A percentile compares a stretch with the other conserved stretches of the same genome.
Evolutionary conservation across 2,113 vertebrate genomes (phyloP).

Genomic region (Recurvirostra avosetta): DNA sequence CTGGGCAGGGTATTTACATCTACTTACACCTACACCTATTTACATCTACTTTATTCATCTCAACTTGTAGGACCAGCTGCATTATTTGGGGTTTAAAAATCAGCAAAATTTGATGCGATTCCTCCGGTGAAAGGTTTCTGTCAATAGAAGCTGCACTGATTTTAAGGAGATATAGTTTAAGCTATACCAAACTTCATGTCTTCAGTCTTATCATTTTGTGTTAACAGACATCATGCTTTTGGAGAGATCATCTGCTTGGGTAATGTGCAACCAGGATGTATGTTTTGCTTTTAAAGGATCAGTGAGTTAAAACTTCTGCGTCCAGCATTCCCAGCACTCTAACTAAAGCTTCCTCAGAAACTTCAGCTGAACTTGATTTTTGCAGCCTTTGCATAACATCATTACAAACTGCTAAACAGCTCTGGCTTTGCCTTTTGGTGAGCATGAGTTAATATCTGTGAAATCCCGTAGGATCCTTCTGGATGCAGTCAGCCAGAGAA

Average conservation of each 20-base stretch:
- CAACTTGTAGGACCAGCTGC: background rate
- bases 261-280: background rate
- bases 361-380: background rate
- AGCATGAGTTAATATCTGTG: background rate
- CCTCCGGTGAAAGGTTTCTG: background rate
- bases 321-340: background rate
- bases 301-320: background rate
- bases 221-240: background rate
- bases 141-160: background rate
- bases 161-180: background rate
- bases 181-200: background rate
- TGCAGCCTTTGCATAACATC: background rate
- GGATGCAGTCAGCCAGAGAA: background rate
- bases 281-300: background rate
- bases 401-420: background rate
- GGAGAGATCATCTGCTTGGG: background rate
- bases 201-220: background rate
- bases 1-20: background rate
- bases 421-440: background rate
- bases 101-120: background rate
- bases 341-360: background rate
- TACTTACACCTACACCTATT: no score
- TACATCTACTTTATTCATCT: background rate
- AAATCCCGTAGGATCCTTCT: background rate
- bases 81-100: background rate